phyloP scores from a whole-genome alignment of 2,888 invertebrate genomes.

The Metalampra italica region DNA sequence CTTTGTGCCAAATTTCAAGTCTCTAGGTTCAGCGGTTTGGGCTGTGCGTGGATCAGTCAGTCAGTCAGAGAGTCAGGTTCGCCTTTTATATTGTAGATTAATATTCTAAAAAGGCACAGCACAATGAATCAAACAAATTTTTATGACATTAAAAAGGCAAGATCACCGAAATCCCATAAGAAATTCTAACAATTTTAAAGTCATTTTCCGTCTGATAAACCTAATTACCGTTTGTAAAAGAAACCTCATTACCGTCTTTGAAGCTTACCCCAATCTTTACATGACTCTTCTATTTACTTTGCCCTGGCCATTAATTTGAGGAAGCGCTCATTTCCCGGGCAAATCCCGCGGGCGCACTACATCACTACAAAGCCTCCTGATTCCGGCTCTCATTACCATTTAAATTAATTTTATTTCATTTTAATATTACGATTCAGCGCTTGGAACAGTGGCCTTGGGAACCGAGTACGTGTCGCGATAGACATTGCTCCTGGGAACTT shows the following conservation, averaged over 20 bases:
- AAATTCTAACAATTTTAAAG: no score
- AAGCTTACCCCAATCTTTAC: not conserved
- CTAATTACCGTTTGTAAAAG: no score
- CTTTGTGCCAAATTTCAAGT: no score
- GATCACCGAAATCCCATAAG: no score
- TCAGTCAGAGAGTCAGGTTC: no score
- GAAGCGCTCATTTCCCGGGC: conserved; percentile 5
- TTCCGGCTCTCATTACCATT: conserved; percentile 45
- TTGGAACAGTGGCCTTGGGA: conserved; percentile 1
- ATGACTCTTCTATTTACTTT: not conserved
- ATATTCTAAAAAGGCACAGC: no score
- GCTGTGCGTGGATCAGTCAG: no score
- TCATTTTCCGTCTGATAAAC: no score
- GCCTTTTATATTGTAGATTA: no score
- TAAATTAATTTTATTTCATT: conserved; percentile 58
- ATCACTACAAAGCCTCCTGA: conserved; percentile 32
- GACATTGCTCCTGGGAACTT: not conserved
- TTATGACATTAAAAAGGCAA: no score
- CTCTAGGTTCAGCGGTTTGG: no score
- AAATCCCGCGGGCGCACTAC: conserved; percentile 36
- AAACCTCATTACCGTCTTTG: not conserved
- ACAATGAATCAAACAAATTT: no score
- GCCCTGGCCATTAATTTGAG: not conserved
- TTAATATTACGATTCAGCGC: conserved; percentile 31
- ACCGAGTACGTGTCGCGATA: conserved; percentile 2